Evolutionary conservation across 2,888 invertebrate genomes (phyloP).

Genomic region (Camptogramma bilineatum): DNA sequence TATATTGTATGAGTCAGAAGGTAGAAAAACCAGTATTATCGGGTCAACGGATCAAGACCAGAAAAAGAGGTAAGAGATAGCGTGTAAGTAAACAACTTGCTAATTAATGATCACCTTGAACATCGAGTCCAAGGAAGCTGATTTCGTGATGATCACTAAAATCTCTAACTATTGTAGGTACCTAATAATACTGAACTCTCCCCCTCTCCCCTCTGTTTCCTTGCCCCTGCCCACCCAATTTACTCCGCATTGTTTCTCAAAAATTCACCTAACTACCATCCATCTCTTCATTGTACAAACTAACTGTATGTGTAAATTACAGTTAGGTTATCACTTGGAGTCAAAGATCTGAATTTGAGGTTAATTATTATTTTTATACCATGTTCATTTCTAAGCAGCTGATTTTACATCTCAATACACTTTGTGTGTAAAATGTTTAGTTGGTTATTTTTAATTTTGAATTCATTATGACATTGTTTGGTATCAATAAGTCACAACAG

Average conservation of each 20-base stretch:
- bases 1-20: slow-evolving; percentile 99
- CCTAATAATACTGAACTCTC: slow-evolving; percentile 2
- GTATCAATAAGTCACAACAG: too few species aligned
- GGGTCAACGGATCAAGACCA: slow-evolving; percentile 99
- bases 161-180: neutral
- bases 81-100: slow-evolving; percentile 45
- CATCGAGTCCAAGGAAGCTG: slow-evolving; percentile 43
- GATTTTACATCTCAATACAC: neutral
- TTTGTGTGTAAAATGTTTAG: too few species aligned
- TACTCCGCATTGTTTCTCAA: neutral
- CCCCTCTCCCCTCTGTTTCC: neutral
- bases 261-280: neutral
- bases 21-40: slow-evolving; percentile 99
- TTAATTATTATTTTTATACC: slow-evolving; percentile 1
- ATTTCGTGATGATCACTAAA: slow-evolving; percentile 20
- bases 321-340: slow-evolving; percentile 21
- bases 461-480: too few species aligned
- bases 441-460: too few species aligned
- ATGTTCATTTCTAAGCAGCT: neutral
- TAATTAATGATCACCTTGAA: slow-evolving; percentile 51
- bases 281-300: neutral
- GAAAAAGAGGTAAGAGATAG: slow-evolving; percentile 96
- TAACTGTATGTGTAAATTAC: slow-evolving; percentile 17
- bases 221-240: neutral
- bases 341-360: slow-evolving; percentile 21